Evolutionary conservation across 2,797 vertebrate genomes (phyloP).

Genomic region (Centroberyx gerrardi): DNA sequence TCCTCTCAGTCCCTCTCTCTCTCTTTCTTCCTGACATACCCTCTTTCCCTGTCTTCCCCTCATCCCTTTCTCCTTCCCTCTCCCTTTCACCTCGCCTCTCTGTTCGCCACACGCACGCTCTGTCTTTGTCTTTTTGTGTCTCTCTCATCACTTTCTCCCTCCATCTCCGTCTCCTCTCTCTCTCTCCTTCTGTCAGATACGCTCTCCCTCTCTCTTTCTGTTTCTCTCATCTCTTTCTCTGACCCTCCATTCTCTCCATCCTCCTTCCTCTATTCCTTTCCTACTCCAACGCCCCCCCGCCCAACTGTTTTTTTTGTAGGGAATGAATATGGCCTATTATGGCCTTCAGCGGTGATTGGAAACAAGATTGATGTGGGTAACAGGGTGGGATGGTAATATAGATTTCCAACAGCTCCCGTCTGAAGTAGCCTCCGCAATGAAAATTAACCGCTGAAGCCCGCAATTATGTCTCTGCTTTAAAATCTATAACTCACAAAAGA

Average conservation of each 20-base stretch:
- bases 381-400: background rate
- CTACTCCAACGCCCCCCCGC: background rate
- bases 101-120: background rate
- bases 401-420: background rate
- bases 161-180: background rate
- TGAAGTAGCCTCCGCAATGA: too few relatives aligned
- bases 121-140: conserved; percentile 1
- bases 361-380: background rate
- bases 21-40: conserved; percentile 26
- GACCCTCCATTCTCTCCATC: too few relatives aligned
- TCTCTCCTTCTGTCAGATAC: background rate
- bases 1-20: conserved; percentile 37
- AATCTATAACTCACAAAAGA: background rate
- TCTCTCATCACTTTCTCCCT: conserved; percentile 23
- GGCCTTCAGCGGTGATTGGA: too few relatives aligned
- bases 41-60: conserved; percentile 21
- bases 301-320: too few relatives aligned
- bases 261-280: background rate
- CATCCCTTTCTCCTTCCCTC: background rate
- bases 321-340: too few relatives aligned
- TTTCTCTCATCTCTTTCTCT: background rate
- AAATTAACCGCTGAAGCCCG: background rate
- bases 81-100: conserved; percentile 29
- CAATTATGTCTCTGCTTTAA: background rate
- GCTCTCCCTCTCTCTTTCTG: background rate